Evolutionary conservation across 37 sponge, comb jelly and placozoan genomes (phyloP), one percentile per base, ranked within the genome.

Genomic region (Eunapius fragilis): DNA sequence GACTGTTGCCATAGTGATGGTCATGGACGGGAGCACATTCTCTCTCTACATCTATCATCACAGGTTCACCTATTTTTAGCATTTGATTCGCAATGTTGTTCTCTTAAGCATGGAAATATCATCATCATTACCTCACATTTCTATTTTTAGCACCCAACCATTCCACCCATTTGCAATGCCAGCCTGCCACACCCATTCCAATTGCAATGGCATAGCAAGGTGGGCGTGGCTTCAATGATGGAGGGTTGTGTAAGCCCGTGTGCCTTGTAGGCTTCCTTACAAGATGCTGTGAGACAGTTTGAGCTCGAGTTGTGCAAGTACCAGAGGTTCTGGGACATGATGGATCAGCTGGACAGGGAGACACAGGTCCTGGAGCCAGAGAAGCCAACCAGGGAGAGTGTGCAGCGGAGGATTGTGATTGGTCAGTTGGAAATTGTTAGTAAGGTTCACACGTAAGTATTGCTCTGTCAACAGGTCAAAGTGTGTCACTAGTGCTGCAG

Each of bases 311-410:
- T 86, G 74, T 31, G 19, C 25, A 37, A 33, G 68, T 86, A 92
- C 37, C 80, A 86, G 70, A 23, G 25, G 31, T 93, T 93, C 33
- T 93, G 94, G 94, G 73, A 83, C 19, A 67, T 23, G 31, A 31
- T 93, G 73, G 88, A 86, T 27, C 85, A 90, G 71, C 30, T 93
- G 48, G 94, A 93, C 67, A 19, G 25, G 33, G 28, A 77, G 37
- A 82, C 84, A 0, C 87, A 84, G 84, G 85, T 93, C 23, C 80
- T 93, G 71, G 94, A 93, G 80, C 94, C 94, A 13, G 80, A 87
- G 71, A n/a, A 37, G 14, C 94, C 90, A 5, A 86, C 77, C 37
- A 68, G 82, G n/a, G 82, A 80, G 17, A 79, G 37, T 37, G 79
- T 33, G 0, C 58, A 71, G 31, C 82, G 94, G n/a, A 75, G 94